phyloP scores from a whole-genome alignment of 30 jellyfish, hydroid and myxozoan species.

The Hydra vulgaris region DNA sequence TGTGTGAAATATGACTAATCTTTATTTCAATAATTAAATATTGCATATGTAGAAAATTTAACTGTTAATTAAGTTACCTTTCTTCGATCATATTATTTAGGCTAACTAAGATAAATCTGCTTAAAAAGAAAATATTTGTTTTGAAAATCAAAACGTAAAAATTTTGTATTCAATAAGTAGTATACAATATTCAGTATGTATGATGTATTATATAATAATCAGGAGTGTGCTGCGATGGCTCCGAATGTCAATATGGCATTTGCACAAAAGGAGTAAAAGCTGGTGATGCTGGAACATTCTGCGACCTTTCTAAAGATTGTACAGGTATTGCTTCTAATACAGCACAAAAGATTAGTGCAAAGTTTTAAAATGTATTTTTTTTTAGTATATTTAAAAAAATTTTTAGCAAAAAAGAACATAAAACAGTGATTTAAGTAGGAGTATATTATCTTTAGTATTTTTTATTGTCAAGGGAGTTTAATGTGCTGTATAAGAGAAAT shows the following conservation, averaged over 20 bases:
- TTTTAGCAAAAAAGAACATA: no score
- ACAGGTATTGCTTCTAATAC: conserved; percentile 40
- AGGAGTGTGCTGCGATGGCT: conserved; percentile 85
- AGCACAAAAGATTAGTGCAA: no score
- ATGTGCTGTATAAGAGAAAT: conserved; percentile 75
- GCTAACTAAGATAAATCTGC: no score
- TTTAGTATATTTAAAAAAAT: no score
- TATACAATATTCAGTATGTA: not conserved
- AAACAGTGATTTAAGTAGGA: no score
- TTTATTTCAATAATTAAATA: not conserved
- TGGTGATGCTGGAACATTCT: conserved; percentile 90
- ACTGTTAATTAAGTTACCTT: no score
- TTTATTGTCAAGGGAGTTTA: not conserved
- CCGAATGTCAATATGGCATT: conserved; percentile 84
- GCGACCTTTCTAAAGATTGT: conserved; percentile 79
- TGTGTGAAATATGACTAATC: not conserved
- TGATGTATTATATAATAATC: not conserved
- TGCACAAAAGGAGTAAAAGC: conserved; percentile 69
- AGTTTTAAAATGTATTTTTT: no score
- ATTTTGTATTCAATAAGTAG: not conserved
- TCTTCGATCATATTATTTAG: no score
- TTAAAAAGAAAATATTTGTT: not conserved
- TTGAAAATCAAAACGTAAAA: not conserved
- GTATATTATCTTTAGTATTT: no score
- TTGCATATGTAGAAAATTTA: not conserved